Base-by-base conservation (phyloP, 1,140 invertebrate species). In the Drosophila leontia region DNA sequence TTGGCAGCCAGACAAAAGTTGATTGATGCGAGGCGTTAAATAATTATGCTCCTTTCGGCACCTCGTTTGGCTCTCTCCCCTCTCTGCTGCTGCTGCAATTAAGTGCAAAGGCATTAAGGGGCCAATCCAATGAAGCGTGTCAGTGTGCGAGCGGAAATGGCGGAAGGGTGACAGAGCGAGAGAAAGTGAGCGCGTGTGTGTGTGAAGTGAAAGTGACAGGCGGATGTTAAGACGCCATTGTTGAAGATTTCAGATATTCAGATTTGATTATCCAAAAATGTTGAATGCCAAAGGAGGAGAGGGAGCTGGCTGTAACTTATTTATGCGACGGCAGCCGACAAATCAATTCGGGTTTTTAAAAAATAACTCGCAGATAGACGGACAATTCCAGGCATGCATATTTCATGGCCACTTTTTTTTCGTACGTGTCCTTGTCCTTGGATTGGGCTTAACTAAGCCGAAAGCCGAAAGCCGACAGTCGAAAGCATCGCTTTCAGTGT, bases 11-110 rank as follows among this genome's bases (percentile, higher is more conserved):
- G 57, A 65, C 51, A 80, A 67, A 64, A 78, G 61, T 51, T 83
- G 80, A 83, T 83, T 86, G 83, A 87, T 87, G 83, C 53, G 48
- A 67, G 65, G 70, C 76, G 65, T 82, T 87, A 76, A 87, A 86
- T 76, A 83, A 87, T 87, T 83, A 82, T 76, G 79, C 74, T 45
- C 32, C 44, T 75, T 64, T 65, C 41, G 45, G 13, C 57, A 44
- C 53, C 61, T 57, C 26, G 5, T 5, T 29, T 29, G 26, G 6
- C 26, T 7, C 15, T 8, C 48, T 11, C 8, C 34, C 12, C 41
- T 17, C 19, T 12, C 41, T n/a, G 1, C n/a, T 5, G 23, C 26
- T 11, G 19, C 35, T 70, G 53, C 67, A 72, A 72, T 72, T 72
- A 72, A 60, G 70, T 72, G 67, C 70, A 72, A 60, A 72, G 67